phyloP scores from a whole-genome alignment of 2,888 invertebrate genomes.

The Drosophila ezoana region DNA sequence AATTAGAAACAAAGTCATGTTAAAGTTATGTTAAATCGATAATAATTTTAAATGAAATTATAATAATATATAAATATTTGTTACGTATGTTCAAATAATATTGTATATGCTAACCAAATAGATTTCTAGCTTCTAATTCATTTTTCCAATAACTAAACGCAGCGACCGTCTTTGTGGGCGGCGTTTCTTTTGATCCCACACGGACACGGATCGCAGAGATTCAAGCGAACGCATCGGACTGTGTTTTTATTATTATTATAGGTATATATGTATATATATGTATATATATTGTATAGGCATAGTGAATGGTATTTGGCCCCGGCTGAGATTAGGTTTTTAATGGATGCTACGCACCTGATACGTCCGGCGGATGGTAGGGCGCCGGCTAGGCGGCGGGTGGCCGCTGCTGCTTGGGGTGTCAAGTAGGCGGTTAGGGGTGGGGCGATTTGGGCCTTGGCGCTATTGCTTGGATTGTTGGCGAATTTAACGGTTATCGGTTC shows the following conservation, averaged over 20 bases:
- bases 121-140: conserved; percentile 1
- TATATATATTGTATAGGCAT: conserved; percentile 2
- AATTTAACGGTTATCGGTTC: conserved; percentile 98
- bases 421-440: conserved; percentile 94
- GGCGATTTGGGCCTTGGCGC: conserved; percentile 90
- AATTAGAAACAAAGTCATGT: conserved; percentile 52
- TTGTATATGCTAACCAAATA: conserved; percentile 27
- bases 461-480: conserved; percentile 96
- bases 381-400: conserved; percentile 92
- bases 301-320: background rate
- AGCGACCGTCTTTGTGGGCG: too few relatives aligned
- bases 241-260: background rate
- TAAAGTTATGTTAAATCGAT: conserved; percentile 51
- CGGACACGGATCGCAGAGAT: background rate
- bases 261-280: background rate
- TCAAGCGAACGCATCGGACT: conserved; percentile 12
- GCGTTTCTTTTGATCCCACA: background rate
- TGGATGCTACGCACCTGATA: conserved; percentile 88
- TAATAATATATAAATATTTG: conserved; percentile 17
- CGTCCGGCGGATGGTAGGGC: conserved; percentile 90
- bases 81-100: conserved; percentile 12
- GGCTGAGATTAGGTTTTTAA: background rate
- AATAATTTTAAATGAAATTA: conserved; percentile 29
- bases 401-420: conserved; percentile 90
- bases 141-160: too few relatives aligned